These are phyloP conservation scores for Herpailurus yagouaroundi DNA, from an alignment of 2,113 vertebrate genomes.

Conservation along the genomic window DNA sequence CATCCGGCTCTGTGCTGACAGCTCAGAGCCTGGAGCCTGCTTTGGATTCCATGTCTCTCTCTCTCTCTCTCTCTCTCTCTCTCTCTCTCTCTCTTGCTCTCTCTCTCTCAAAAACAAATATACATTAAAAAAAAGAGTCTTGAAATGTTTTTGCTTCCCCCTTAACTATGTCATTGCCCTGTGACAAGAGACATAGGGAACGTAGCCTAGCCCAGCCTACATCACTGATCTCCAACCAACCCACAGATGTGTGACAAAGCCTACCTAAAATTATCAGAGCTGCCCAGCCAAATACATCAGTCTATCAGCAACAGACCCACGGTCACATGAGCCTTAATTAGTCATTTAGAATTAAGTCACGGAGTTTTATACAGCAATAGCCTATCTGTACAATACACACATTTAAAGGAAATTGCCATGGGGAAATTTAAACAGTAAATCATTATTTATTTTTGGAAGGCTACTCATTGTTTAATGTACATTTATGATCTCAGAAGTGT, in stretches of 20 bases:
- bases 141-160: not conserved
- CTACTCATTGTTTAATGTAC: constrained; percentile 61
- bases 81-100: too few relatives aligned
- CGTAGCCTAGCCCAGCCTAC: not conserved
- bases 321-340: not conserved
- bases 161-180: not conserved
- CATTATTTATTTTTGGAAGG: constrained; percentile 75
- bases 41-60: too few relatives aligned
- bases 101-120: too few relatives aligned
- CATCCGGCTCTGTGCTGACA: too few relatives aligned
- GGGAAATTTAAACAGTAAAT: constrained; percentile 62
- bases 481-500: constrained; percentile 59
- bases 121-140: not conserved
- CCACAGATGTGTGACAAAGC: not conserved
- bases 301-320: not conserved
- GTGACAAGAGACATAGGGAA: not conserved
- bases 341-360: not conserved
- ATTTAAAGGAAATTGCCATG: not conserved
- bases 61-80: too few relatives aligned
- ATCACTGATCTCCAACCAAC: not conserved
- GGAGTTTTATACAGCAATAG: not conserved
- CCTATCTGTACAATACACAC: not conserved
- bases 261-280: not conserved
- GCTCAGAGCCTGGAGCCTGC: too few relatives aligned
- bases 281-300: not conserved